Conservation (phyloP, 2,113 vertebrate species). For the Muscicapa adusta region DNA sequence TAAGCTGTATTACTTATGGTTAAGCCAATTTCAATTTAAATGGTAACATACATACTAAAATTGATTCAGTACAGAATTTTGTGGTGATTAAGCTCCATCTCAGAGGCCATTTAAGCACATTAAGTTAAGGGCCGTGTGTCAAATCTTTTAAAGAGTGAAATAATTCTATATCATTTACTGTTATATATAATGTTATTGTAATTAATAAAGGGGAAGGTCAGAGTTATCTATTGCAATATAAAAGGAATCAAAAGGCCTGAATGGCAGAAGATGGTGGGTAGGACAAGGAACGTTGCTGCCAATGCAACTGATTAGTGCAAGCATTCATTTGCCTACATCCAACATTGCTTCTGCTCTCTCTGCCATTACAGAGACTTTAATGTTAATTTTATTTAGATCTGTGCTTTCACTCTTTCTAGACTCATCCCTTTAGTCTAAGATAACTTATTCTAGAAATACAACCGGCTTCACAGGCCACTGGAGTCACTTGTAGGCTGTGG, state of each 20-base stretch:
- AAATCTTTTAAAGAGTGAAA: background rate
- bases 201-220: background rate
- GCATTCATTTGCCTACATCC: background rate
- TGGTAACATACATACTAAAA: background rate
- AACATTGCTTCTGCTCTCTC: background rate
- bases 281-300: background rate
- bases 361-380: background rate
- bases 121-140: background rate
- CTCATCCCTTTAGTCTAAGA: background rate
- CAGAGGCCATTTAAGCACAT: background rate
- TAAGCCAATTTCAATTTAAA: constrained; percentile 6
- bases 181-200: background rate
- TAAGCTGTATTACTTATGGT: background rate
- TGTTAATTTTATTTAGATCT: background rate
- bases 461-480: background rate
- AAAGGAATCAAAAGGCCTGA: background rate
- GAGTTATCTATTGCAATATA: background rate
- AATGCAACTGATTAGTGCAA: background rate
- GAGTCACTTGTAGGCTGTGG: rapidly evolving
- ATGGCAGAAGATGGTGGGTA: background rate
- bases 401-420: background rate
- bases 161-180: background rate
- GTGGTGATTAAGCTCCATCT: background rate
- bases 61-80: background rate
- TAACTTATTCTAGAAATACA: background rate